Evolutionary conservation across 2,113 vertebrate genomes (phyloP).

Genomic region (Collichthys lucidus): DNA sequence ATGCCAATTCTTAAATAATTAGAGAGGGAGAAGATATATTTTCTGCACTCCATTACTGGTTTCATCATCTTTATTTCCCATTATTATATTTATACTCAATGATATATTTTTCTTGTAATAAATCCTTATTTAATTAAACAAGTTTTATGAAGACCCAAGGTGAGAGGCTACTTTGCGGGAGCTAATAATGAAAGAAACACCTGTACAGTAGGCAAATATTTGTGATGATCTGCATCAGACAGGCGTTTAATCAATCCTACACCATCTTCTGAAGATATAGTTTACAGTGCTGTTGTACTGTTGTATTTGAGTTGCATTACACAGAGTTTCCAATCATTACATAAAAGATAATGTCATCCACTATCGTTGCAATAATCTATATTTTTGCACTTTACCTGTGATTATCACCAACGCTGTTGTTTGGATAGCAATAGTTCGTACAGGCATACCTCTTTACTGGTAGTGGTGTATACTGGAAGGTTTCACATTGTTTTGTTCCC

Average conservation of each 20-base stretch:
- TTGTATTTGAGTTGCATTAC: neutral
- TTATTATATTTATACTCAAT: neutral
- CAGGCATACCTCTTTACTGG: neutral
- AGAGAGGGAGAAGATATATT: neutral
- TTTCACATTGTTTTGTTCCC: constrained; percentile 8
- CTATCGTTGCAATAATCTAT: neutral
- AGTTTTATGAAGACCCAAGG: too few species aligned
- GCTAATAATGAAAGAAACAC: too few species aligned
- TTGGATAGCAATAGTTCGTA: neutral
- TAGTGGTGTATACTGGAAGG: neutral
- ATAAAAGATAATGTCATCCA: neutral
- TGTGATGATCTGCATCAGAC: neutral
- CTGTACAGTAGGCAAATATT: neutral
- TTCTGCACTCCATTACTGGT: neutral
- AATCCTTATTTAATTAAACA: too few species aligned
- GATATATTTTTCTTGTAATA: neutral
- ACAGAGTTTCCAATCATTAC: neutral
- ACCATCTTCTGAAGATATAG: neutral
- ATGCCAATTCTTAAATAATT: neutral
- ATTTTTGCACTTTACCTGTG: neutral
- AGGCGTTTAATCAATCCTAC: neutral
- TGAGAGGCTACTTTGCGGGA: too few species aligned
- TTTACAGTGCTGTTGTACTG: neutral
- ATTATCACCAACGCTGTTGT: too few species aligned
- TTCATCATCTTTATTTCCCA: neutral